Evolutionary conservation across 2,113 vertebrate genomes (phyloP).

Genomic region (Sorex araneus): DNA sequence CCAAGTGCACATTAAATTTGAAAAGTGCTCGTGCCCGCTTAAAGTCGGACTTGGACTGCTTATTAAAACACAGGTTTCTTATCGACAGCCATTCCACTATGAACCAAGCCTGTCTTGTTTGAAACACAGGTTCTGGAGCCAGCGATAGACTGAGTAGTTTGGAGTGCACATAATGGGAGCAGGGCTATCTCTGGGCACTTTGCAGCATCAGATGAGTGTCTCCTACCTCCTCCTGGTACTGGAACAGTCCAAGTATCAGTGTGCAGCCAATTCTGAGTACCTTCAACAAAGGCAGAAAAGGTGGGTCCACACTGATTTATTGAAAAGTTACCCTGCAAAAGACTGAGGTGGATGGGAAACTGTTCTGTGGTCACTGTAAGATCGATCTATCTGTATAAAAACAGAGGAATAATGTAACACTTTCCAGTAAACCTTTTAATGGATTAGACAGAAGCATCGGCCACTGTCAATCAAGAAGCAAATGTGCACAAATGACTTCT

Average conservation of each 20-base stretch:
- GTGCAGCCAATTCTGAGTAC: background rate
- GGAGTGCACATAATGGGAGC: background rate
- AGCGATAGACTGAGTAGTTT: background rate
- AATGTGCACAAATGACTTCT: slow-evolving; percentile 52
- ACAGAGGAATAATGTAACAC: background rate
- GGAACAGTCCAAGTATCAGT: background rate
- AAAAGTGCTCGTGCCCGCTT: background rate
- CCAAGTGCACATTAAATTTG: background rate
- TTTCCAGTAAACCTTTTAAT: slow-evolving; percentile 52
- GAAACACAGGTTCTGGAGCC: background rate
- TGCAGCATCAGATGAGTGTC: background rate
- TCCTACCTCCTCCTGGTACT: background rate
- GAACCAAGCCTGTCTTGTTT: background rate
- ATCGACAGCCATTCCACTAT: background rate
- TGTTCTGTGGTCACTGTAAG: slow-evolving; percentile 6
- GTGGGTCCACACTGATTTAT: background rate
- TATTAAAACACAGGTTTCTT: background rate
- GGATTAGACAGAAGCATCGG: background rate
- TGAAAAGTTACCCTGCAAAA: slow-evolving; percentile 21
- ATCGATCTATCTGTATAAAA: slow-evolving; percentile 43
- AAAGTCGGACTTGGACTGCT: background rate
- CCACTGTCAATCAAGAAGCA: slow-evolving; percentile 12
- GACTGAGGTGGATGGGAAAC: slow-evolving; percentile 27
- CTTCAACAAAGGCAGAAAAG: background rate
- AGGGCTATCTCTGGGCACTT: background rate